Evolutionary conservation across 2,888 invertebrate species (phyloP), one percentile per base, ranked within the genome.

Genomic region (Tinea semifulvella): DNA sequence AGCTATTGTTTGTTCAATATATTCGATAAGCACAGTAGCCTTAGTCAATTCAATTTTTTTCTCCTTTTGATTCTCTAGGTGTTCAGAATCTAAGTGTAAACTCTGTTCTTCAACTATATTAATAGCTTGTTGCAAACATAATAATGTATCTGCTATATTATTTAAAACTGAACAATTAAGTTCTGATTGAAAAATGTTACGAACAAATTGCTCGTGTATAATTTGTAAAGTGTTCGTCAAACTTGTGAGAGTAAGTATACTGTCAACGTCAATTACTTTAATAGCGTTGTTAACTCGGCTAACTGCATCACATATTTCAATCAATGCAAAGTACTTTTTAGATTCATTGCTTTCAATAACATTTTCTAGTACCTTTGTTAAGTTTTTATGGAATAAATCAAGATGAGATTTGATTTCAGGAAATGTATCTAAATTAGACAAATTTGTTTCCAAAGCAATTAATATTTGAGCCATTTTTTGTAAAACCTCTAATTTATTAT

Each of bases 321-420:
- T 63, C 11, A 79, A 56, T 7, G 52, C 52, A 36, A 68, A 67
- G 53, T 80, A 80, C 60, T 77, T 76, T 7, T 56, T 60, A 2
- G 69, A 61, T 18, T 79, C 72, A 49, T 80, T 77, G 51, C 68
- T 68, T 51, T 85, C 84, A 45, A 86, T 71, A 3, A 85, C 82
- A 49, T 82, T 82, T 58, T 85, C 84, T 45, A 86, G 68, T 7
- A 84, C 62, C 50, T 80, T 79, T 0, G 85, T 85, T 13, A 86
- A 58, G 51, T 83, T 59, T 72, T 82, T 69, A 62, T 85, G 60
- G 65, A 77, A 65, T 48, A 63, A 28, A 52, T 63, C 53, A 73
- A 76, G 61, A 36, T 68, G 53, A 16, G 46, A 51, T 50, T 72
- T 70, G 8, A 74, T 47, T 46, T 61, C 56, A 14, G 68, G 60